Evolutionary conservation across 2,888 invertebrate genomes (phyloP).

Genomic region (Xestobium rufovillosum): DNA sequence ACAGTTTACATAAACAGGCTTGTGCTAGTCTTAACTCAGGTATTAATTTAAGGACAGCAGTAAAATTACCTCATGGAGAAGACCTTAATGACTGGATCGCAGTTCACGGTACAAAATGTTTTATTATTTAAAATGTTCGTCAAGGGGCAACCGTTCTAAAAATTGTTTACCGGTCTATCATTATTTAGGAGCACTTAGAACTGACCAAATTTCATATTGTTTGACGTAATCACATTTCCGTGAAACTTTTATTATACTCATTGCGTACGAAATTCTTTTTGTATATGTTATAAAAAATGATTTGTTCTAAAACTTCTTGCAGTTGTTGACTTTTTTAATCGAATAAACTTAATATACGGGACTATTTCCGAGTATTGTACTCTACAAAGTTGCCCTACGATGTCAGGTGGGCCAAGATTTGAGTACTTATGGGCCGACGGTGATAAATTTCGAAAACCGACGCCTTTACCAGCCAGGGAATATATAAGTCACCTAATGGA

Average conservation of each 20-base stretch:
- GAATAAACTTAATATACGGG: conserved; percentile 87
- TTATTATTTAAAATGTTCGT: neutral
- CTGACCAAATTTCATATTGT: too few relatives aligned
- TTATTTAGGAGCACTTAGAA: too few relatives aligned
- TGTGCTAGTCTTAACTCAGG: conserved; percentile 86
- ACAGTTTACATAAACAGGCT: conserved; percentile 83
- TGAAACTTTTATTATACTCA: too few relatives aligned
- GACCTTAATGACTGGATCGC: conserved; percentile 88
- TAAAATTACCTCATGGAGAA: conserved; percentile 75
- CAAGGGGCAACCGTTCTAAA: neutral
- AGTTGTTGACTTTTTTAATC: conserved; percentile 92
- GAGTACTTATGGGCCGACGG: conserved; percentile 91
- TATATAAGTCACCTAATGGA: conserved; percentile 82
- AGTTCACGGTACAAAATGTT: conserved; percentile 64
- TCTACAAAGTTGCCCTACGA: conserved; percentile 75
- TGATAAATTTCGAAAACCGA: conserved; percentile 68
- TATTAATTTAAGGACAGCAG: conserved; percentile 73
- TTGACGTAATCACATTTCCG: too few relatives aligned
- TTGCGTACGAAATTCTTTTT: conserved; percentile 2
- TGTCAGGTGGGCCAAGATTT: conserved; percentile 84
- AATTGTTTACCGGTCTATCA: neutral
- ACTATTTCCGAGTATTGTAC: conserved; percentile 82
- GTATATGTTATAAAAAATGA: neutral
- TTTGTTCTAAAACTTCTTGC: conserved; percentile 35
- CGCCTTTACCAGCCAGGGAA: conserved; percentile 72